These are phyloP conservation scores for Etheostoma spectabile DNA, from an alignment of 2,113 vertebrate genomes.

Conservation along the genomic window DNA sequence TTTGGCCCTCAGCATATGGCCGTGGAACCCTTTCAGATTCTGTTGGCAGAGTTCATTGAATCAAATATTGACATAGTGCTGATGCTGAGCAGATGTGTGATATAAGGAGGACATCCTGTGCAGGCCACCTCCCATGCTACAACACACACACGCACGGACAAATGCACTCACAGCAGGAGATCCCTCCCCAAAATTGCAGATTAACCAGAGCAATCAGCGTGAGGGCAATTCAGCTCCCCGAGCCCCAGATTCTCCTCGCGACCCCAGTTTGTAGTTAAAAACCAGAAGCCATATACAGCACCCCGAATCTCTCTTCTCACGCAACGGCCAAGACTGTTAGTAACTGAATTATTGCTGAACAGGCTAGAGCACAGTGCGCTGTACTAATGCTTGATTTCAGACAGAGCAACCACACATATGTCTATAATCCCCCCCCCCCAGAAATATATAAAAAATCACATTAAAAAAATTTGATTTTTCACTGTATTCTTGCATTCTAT, in stretches of 20 bases:
- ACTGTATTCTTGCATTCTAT: not conserved
- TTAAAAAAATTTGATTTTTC: too few species aligned
- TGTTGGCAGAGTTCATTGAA: slow-evolving; percentile 17
- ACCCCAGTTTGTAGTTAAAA: slow-evolving; percentile 53
- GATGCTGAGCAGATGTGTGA: slow-evolving; percentile 76
- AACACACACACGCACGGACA: slow-evolving; percentile 13
- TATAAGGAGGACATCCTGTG: slow-evolving; percentile 57
- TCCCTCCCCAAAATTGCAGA: slow-evolving; percentile 58
- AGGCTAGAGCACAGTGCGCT: not conserved
- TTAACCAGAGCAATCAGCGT: slow-evolving; percentile 73
- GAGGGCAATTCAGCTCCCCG: slow-evolving; percentile 41
- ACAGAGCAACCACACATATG: too few species aligned
- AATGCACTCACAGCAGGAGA: slow-evolving; percentile 66
- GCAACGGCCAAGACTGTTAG: slow-evolving; percentile 15
- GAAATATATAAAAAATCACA: too few species aligned
- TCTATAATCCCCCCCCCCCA: too few species aligned
- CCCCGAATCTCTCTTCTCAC: slow-evolving; percentile 56
- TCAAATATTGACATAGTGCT: slow-evolving; percentile 57
- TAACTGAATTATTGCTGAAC: slow-evolving; percentile 33
- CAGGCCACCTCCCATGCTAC: slow-evolving; percentile 65
- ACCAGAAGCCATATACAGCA: slow-evolving; percentile 33
- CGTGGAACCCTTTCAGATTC: slow-evolving; percentile 41
- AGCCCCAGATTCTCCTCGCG: slow-evolving; percentile 55
- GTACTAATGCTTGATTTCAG: not conserved
- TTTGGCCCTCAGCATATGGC: slow-evolving; percentile 60